Evolutionary conservation across 2,888 invertebrate species (phyloP).

Genomic region (Cabera pusaria): DNA sequence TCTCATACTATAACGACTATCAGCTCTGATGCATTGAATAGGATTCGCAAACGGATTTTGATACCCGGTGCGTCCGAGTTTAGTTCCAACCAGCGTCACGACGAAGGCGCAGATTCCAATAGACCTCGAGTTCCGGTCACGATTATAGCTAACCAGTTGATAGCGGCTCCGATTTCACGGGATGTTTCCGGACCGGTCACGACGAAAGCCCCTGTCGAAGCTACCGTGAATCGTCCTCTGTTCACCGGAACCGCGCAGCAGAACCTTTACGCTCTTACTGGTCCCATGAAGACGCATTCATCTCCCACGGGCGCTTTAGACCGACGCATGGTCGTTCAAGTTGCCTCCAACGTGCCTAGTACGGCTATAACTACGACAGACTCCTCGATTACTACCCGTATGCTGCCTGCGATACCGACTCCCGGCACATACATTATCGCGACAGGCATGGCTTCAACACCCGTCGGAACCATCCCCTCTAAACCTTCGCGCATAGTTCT

Average conservation of each 20-base stretch:
- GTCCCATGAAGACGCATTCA: neutral
- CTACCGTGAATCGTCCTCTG: neutral
- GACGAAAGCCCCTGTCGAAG: too few species aligned
- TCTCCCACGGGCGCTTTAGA: conserved; percentile 2
- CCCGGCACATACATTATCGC: conserved; percentile 10
- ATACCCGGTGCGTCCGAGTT: conserved; percentile 1
- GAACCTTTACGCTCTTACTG: neutral
- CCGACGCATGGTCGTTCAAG: conserved; percentile 7
- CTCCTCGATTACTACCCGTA: neutral
- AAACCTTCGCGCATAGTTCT: conserved; percentile 9
- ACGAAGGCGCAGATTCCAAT: neutral
- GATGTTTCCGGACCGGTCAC: neutral
- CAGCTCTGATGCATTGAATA: conserved; percentile 13
- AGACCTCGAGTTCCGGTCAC: conserved; percentile 5
- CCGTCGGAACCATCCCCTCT: neutral
- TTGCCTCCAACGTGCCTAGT: neutral
- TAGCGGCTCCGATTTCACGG: neutral
- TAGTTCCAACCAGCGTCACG: neutral
- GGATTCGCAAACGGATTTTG: conserved; percentile 5
- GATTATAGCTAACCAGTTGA: conserved; percentile 7
- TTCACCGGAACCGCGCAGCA: neutral
- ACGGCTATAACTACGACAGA: neutral
- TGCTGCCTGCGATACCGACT: neutral
- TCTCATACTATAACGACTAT: conserved; percentile 13
- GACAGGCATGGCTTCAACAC: neutral